phyloP scores from a whole-genome alignment of 2,888 invertebrate genomes.

The Cryptops parisi region DNA sequence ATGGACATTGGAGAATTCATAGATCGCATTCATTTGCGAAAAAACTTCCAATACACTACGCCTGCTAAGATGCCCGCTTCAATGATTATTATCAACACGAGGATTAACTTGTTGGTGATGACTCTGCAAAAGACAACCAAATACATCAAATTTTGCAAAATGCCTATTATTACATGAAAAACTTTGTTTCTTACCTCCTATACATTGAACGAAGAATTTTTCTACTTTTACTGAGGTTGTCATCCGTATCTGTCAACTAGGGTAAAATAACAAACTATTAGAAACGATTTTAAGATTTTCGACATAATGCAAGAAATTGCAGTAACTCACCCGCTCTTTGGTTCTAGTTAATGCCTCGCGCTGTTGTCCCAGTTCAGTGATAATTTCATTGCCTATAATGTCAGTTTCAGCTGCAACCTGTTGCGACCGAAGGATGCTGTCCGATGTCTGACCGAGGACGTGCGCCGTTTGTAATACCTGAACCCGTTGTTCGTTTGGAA shows the following conservation, averaged over 20 bases:
- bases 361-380: constrained; percentile 59
- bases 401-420: constrained; percentile 66
- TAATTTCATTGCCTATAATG: constrained; percentile 57
- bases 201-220: not conserved
- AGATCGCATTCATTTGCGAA: not conserved
- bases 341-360: constrained; percentile 53
- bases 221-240: constrained; percentile 1
- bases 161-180: too few species aligned
- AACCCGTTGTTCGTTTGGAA: not conserved
- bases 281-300: too few species aligned
- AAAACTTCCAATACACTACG: constrained; percentile 1
- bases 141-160: not conserved
- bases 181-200: not conserved
- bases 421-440: constrained; percentile 43
- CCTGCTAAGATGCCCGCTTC: constrained; percentile 5
- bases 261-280: not conserved
- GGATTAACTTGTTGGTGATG: not conserved
- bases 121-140: not conserved
- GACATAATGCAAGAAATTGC: too few species aligned
- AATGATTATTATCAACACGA: not conserved
- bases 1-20: not conserved
- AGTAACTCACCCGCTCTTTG: constrained; percentile 37
- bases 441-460: constrained; percentile 8
- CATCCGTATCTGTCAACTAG: constrained; percentile 1
- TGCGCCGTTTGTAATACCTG: constrained; percentile 7